Percentiles rank a stretch among this genome's conserved stretches.
Conservation (phyloP, 2,888 invertebrate species). For the Teinopalpus imperialis region DNA sequence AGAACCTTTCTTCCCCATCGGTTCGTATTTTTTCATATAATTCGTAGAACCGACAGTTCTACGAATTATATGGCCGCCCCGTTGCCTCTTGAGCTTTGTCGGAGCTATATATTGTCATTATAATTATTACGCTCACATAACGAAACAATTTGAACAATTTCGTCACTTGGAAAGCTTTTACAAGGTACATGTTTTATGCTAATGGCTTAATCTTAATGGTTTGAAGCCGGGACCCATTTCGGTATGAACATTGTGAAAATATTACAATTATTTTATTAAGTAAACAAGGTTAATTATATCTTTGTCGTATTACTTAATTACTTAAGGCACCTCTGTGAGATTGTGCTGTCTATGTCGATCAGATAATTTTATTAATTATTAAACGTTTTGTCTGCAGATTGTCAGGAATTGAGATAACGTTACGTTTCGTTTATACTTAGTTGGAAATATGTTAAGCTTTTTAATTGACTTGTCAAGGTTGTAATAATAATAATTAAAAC, state of each 20-base stretch:
- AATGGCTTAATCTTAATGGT: slow-evolving; percentile 2
- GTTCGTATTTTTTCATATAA: too few species aligned
- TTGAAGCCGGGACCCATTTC: too few species aligned
- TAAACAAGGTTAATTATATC: not conserved
- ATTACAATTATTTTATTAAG: not conserved
- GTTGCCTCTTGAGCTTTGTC: too few species aligned
- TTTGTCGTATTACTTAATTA: slow-evolving; percentile 2
- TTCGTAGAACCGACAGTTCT: too few species aligned
- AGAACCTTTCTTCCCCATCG: too few species aligned
- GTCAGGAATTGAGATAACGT: slow-evolving; percentile 12
- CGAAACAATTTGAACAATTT: too few species aligned
- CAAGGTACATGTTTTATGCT: slow-evolving; percentile 6
- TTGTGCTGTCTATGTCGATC: not conserved
- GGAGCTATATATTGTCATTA: too few species aligned
- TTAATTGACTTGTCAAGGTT: slow-evolving; percentile 2
- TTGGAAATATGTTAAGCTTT: slow-evolving; percentile 4
- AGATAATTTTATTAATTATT: slow-evolving; percentile 8
- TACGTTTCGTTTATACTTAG: slow-evolving; percentile 3
- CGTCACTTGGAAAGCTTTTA: too few species aligned
- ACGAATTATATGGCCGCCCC: too few species aligned
- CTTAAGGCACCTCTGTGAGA: slow-evolving; percentile 1
- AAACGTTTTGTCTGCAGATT: slow-evolving; percentile 2
- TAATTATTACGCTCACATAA: not conserved
- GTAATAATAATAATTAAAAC: too few species aligned
- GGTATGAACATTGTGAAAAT: too few species aligned